A percentile compares a stretch with the other conserved stretches of the same genome.
Evolutionary conservation across 2,113 vertebrate species (phyloP).

Genomic region (Pyrgilauda ruficollis): DNA sequence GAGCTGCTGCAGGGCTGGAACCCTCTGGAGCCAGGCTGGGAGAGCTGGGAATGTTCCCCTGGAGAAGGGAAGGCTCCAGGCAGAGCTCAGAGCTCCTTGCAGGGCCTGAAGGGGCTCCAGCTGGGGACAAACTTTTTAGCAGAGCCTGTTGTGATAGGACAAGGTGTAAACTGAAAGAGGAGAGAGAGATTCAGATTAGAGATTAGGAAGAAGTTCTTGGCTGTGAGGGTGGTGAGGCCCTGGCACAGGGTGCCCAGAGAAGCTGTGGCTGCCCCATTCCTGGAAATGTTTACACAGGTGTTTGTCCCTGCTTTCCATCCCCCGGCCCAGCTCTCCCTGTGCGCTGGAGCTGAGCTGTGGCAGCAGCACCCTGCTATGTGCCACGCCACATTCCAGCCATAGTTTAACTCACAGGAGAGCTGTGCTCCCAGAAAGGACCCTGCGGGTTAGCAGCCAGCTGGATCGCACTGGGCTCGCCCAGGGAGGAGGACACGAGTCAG

Average conservation of each 20-base stretch:
- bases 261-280: background rate
- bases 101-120: rapidly evolving
- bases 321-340: background rate
- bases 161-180: background rate
- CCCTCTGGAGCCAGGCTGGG: background rate
- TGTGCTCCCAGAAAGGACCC: background rate
- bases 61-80: background rate
- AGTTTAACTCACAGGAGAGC: rapidly evolving
- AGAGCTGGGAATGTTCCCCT: background rate
- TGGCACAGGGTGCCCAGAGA: background rate
- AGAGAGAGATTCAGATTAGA: background rate
- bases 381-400: background rate
- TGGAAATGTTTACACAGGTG: background rate
- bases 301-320: too few species aligned
- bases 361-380: background rate
- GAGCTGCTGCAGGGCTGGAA: background rate
- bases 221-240: background rate
- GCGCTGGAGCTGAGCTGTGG: background rate
- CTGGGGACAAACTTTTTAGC: background rate
- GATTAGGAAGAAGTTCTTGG: background rate
- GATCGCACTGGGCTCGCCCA: rapidly evolving
- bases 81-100: rapidly evolving
- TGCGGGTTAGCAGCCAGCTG: background rate
- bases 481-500: background rate
- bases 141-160: background rate